These are phyloP conservation scores for Dysidea cf. avara DNA, from an alignment of 37 sponge, comb jelly and placozoan genomes.

Conservation along the genomic window DNA sequence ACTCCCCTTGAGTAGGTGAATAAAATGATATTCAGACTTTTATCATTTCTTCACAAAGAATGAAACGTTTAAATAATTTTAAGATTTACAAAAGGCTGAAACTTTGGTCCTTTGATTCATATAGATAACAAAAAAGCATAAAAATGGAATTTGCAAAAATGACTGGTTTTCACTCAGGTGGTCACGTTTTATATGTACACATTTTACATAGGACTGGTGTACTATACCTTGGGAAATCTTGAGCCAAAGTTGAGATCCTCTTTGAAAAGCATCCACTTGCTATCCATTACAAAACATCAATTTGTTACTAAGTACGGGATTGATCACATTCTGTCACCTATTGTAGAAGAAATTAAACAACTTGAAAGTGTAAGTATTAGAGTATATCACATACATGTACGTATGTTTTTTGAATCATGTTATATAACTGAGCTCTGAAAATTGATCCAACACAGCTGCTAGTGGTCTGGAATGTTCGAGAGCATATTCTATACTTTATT, in stretches of 20 bases:
- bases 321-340: neutral
- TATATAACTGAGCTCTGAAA: too few relatives aligned
- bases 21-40: too few relatives aligned
- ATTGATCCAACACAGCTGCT: neutral
- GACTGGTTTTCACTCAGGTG: neutral
- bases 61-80: neutral
- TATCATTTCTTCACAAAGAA: too few relatives aligned
- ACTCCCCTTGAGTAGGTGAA: too few relatives aligned
- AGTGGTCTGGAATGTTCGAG: neutral
- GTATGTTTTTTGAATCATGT: neutral
- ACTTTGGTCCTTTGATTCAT: too few relatives aligned
- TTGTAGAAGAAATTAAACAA: neutral
- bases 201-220: constrained; percentile 1
- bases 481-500: neutral
- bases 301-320: constrained; percentile 10
- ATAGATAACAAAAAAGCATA: too few relatives aligned
- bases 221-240: constrained; percentile 10
- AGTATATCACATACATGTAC: neutral
- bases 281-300: neutral
- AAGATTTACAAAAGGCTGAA: neutral
- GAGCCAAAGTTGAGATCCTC: constrained; percentile 4
- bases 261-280: constrained; percentile 10
- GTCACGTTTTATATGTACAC: neutral
- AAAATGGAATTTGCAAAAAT: neutral
- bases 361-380: neutral